Base-by-base conservation (phyloP, 92 coral and sea anemone genomes). In the Epizoanthus scotinus region DNA sequence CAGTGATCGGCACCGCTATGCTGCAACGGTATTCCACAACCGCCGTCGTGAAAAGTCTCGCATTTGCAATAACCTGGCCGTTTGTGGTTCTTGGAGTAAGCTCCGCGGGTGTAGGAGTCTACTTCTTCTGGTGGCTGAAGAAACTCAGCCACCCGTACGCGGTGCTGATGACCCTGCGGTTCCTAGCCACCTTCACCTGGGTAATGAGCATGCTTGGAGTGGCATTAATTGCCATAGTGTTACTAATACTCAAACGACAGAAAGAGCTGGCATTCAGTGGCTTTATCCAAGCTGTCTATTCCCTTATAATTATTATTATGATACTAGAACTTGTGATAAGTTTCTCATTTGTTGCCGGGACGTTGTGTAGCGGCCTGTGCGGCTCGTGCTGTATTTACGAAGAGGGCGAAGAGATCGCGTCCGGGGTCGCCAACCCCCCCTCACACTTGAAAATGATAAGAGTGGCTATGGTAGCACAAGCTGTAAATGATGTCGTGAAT, bases 381-480 rank as follows among this genome's bases (percentile, higher is more conserved):
- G 58, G 78, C 3, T 34, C 40, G 5, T 84, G 82, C 17, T 84
- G 88, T 44, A 72, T 84, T 44, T 84, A 52, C 61, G 71, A 74
- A 15, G 52, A 66, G 62, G 88, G 88, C 47, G 78, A 67, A 24
- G 78, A 55, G 28, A 72, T 84, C 22, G 58, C 78, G 0, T 34
- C 78, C 21, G 78, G 78, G 78, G 78, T 71, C 6, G 29, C 28
- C 53, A 58, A 71, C 58, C 78, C 78, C 6, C 78, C 78, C 20
- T 71, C 78, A 1, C 78, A 71, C 62, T 10, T 18, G 5, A 71
- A 71, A 34, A 71, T 71, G 78, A 18, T 47, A 6, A 71, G 78
- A 71, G 24, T 71, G 2, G 78, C 78, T 18, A 20, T 1, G 3
- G 31, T 29, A 3, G 19, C 40, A 29, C 73, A 22, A 44, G 9